phyloP scores from a whole-genome alignment of 2,113 vertebrate genomes.

The Urocitellus parryii region DNA sequence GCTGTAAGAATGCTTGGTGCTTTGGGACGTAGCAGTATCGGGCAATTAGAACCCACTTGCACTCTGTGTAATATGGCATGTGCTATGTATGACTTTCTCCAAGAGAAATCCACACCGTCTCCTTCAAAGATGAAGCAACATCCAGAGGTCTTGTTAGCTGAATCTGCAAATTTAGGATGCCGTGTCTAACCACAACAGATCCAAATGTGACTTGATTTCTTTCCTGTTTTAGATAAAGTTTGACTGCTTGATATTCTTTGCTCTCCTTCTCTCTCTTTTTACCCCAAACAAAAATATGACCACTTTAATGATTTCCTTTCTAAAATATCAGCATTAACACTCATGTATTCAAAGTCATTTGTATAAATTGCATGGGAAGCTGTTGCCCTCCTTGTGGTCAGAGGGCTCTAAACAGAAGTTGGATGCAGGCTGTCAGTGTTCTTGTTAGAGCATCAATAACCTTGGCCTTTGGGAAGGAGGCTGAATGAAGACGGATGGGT shows the following conservation, averaged over 20 bases:
- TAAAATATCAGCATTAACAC: background rate
- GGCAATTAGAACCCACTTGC: background rate
- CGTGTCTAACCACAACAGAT: background rate
- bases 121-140: constrained; percentile 35
- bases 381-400: background rate
- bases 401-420: background rate
- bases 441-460: constrained; percentile 20
- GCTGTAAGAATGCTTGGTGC: background rate
- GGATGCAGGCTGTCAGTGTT: background rate
- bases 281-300: background rate
- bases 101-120: background rate
- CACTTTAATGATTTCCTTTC: background rate
- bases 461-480: constrained; percentile 40
- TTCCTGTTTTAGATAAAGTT: background rate
- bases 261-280: background rate
- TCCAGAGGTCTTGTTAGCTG: background rate
- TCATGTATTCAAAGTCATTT: background rate
- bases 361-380: background rate
- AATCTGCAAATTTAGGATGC: background rate
- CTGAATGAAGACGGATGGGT: constrained; percentile 28
- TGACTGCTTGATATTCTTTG: background rate
- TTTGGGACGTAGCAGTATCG: background rate
- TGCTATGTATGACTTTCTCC: background rate
- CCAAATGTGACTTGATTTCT: background rate
- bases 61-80: background rate